Base-by-base conservation (phyloP, 2,888 invertebrate species). In the Norana najaformis region DNA sequence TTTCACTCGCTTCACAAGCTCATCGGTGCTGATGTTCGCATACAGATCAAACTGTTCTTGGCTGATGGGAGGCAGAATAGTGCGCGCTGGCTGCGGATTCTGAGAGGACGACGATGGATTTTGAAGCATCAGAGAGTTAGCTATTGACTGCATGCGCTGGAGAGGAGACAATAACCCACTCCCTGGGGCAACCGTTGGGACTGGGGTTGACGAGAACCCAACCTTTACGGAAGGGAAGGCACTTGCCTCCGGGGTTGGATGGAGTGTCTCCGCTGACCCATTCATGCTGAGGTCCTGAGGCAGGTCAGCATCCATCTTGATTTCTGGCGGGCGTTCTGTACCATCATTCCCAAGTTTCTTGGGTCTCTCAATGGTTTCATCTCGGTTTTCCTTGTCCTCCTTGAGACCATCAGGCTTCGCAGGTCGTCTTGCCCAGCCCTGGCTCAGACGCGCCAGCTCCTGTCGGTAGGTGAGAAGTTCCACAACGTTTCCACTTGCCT, bases 41-140 rank as follows among this genome's bases (percentile, higher is more conserved):
- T 98, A 99, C 96, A 98, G 97, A 95, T 99, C 99, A 95, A 99
- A 99, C 94, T 99, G 98, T 94, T 99, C 98, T 94, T 99, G 99
- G 1, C 99, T 98, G 92, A 99, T 98, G 6, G 99, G 99, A 83
- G 98, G 98, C 93, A 99, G 96, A 89, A 99, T 98, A 41, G 98
- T 98, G 38, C 90, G 89, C 8, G 85, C 14, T 11, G 85, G 85
- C 30, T 89, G 89, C 38, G 38, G 38, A 20, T 30, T 38, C 23
- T 53, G 35, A 5, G 89, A 82, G 3, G 89, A 89, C 30, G 69
- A 39, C 30, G 83, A 83, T 23, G 47, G 89, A 34, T 53, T 89
- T 35, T 94, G 91, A 91, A 93, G 93, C 92, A 98, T 98, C 93
- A 99, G 96, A 92, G 98, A 98, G 95, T 99, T 99, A 88, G 98